Evolutionary conservation across 2,113 vertebrate genomes (phyloP).

Genomic region (Brachyistius frenatus): DNA sequence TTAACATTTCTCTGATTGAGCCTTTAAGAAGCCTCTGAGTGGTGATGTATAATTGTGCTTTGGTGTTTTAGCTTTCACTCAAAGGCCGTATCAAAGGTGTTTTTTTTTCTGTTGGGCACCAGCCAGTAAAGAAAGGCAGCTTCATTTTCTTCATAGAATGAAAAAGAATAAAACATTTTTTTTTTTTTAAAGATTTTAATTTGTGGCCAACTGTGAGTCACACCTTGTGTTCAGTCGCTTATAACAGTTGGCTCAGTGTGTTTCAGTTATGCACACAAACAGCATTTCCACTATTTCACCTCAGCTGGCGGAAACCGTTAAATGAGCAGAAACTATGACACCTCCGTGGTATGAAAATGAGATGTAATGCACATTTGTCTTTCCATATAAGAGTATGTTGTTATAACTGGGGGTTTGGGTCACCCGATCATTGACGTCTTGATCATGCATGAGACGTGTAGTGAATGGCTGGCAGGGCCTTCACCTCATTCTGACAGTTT

Average conservation of each 20-base stretch:
- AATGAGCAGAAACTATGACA: constrained; percentile 79
- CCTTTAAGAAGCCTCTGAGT: constrained; percentile 49
- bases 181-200: constrained; percentile 30
- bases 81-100: constrained; percentile 67
- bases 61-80: constrained; percentile 62
- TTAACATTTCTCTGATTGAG: constrained; percentile 68
- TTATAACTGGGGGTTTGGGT: constrained; percentile 40
- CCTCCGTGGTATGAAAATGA: constrained; percentile 67
- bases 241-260: constrained; percentile 57
- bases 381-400: constrained; percentile 53
- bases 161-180: constrained; percentile 5
- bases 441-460: constrained; percentile 27
- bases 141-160: constrained; percentile 31
- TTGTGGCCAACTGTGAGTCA: constrained; percentile 40
- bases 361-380: constrained; percentile 55
- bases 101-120: constrained; percentile 2
- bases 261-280: constrained; percentile 48
- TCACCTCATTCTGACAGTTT: neutral
- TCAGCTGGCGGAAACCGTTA: constrained; percentile 72
- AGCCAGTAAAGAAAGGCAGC: constrained; percentile 18
- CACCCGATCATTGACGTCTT: constrained; percentile 58
- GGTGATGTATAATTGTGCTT: constrained; percentile 52
- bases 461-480: constrained; percentile 36
- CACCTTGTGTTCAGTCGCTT: constrained; percentile 21
- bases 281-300: constrained; percentile 51